Conservation (phyloP, 2,113 vertebrate species). For the Chitala chitala region DNA sequence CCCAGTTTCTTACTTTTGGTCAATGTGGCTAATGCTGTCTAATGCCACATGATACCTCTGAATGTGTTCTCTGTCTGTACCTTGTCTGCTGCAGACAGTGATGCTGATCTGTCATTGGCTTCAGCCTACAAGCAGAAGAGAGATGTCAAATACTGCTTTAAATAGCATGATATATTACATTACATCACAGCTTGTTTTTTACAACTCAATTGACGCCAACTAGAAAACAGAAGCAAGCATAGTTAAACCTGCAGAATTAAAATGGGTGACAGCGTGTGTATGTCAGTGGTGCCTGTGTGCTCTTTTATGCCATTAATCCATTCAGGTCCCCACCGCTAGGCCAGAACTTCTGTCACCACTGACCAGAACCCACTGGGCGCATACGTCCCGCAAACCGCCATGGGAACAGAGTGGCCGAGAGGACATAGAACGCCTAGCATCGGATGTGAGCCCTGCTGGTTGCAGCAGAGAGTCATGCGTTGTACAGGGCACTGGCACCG, state of each 20-base stretch:
- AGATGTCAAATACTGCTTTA: slow-evolving; percentile 27
- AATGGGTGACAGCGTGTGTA: too few relatives aligned
- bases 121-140: slow-evolving; percentile 40
- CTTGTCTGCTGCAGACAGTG: too few relatives aligned
- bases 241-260: too few relatives aligned
- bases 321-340: slow-evolving; percentile 24
- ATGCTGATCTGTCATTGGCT: slow-evolving; percentile 45
- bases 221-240: too few relatives aligned
- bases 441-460: background rate
- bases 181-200: slow-evolving; percentile 51
- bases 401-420: background rate
- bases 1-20: slow-evolving; percentile 33
- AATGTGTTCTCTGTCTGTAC: too few relatives aligned
- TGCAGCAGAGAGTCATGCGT: too few relatives aligned
- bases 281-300: too few relatives aligned
- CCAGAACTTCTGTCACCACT: slow-evolving; percentile 31
- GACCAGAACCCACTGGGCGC: slow-evolving; percentile 29
- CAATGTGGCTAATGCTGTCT: slow-evolving; percentile 35
- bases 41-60: slow-evolving; percentile 30
- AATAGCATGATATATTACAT: slow-evolving; percentile 43
- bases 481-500: background rate
- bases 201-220: slow-evolving; percentile 57
- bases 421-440: background rate
- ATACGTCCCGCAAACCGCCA: slow-evolving; percentile 13
- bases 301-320: slow-evolving; percentile 26